phyloP scores from a whole-genome alignment of 2,888 invertebrate species.

The Leptinotarsa peninsularis region DNA sequence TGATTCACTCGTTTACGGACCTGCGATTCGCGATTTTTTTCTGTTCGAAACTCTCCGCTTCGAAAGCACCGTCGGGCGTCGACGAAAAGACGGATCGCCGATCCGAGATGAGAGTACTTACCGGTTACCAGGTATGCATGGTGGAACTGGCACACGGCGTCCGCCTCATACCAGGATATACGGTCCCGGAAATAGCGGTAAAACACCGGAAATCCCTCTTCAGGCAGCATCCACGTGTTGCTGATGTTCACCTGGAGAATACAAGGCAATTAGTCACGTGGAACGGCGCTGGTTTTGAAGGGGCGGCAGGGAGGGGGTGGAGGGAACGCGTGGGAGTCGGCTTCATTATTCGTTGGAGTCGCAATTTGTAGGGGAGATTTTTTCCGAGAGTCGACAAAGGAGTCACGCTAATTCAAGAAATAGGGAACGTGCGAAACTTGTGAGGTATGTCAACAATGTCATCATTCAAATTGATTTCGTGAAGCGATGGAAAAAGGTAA shows the following conservation, averaged over 20 bases:
- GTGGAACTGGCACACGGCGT: slow-evolving; percentile 86
- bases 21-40: background rate
- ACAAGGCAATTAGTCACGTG: slow-evolving; percentile 6
- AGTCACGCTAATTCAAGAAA: no score
- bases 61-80: background rate
- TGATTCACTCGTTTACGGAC: no score
- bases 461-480: no score
- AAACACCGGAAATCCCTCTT: slow-evolving; percentile 84
- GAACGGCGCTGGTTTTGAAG: background rate
- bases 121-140: slow-evolving; percentile 85
- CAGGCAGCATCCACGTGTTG: slow-evolving; percentile 85
- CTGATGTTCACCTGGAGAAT: slow-evolving; percentile 80
- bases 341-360: background rate
- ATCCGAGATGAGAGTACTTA: slow-evolving; percentile 64
- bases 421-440: no score
- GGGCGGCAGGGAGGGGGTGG: background rate
- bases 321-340: background rate
- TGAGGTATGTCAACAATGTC: no score
- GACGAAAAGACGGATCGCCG: background rate
- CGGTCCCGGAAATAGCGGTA: slow-evolving; percentile 87
- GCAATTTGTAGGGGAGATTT: no score
- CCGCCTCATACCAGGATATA: slow-evolving; percentile 87
- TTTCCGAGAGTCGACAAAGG: no score
- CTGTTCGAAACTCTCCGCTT: background rate
- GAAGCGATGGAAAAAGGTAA: no score